phyloP scores from a whole-genome alignment of 2,888 invertebrate species.

The Heteropelma amictum region DNA sequence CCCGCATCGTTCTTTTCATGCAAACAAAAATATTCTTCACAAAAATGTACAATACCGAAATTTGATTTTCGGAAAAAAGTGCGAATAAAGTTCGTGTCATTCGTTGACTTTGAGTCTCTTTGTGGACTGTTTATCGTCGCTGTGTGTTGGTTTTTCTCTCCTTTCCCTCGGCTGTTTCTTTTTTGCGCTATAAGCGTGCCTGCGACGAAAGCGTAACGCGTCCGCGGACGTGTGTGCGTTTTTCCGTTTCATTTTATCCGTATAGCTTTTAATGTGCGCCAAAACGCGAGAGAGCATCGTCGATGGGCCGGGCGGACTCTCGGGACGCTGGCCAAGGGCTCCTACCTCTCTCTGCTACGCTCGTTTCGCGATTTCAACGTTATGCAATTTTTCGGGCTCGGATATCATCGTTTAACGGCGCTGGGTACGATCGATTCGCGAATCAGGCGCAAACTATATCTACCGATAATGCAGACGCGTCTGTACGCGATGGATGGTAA shows the following conservation, averaged over 20 bases:
- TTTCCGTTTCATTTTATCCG: background rate
- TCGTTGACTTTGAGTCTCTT: background rate
- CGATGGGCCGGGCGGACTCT: constrained; percentile 16
- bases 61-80: no score
- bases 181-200: no score
- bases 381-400: constrained; percentile 62
- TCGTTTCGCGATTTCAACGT: constrained; percentile 36
- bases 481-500: no score
- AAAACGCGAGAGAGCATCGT: background rate
- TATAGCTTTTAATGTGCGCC: background rate
- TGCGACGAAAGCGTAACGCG: no score
- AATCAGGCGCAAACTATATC: background rate
- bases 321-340: constrained; percentile 72
- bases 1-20: no score
- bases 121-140: no score
- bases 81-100: no score
- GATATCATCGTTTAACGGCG: constrained; percentile 11
- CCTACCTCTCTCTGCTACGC: constrained; percentile 8
- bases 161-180: background rate
- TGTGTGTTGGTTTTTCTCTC: no score
- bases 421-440: background rate
- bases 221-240: constrained; percentile 7
- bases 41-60: no score
- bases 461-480: no score
- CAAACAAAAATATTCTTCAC: no score